These are phyloP conservation scores for Rhingia rostrata DNA, from an alignment of 2,888 invertebrate genomes.

Conservation along the genomic window DNA sequence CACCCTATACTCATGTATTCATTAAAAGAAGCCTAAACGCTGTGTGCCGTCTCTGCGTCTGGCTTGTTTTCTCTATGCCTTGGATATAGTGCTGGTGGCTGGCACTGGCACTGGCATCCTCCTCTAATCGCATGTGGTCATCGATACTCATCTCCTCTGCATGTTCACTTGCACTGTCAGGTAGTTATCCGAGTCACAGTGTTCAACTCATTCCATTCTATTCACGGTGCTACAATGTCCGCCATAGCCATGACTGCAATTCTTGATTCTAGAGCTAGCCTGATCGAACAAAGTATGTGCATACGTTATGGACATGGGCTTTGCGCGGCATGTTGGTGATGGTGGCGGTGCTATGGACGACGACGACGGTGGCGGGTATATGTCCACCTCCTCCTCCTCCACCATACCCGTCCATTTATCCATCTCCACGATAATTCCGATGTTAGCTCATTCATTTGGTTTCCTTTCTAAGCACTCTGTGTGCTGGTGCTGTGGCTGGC, in stretches of 20 bases:
- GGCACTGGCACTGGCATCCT: constrained; percentile 68
- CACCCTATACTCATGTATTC: constrained; percentile 53
- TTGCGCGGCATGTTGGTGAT: constrained; percentile 37
- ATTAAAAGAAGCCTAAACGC: constrained; percentile 67
- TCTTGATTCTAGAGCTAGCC: constrained; percentile 70
- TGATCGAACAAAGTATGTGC: constrained; percentile 29
- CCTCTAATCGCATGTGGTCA: constrained; percentile 74
- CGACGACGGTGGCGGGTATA: constrained; percentile 18
- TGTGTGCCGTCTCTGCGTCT: constrained; percentile 72
- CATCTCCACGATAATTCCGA: constrained; percentile 65
- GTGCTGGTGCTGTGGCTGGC: not conserved
- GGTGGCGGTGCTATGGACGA: not conserved
- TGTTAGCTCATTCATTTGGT: constrained; percentile 75
- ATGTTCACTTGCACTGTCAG: constrained; percentile 73
- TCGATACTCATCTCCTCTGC: constrained; percentile 73
- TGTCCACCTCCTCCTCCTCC: constrained; percentile 33
- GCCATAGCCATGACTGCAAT: constrained; percentile 72
- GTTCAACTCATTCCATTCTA: constrained; percentile 73
- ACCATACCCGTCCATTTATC: constrained; percentile 30
- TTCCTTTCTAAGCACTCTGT: constrained; percentile 70
- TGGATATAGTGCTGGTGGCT: constrained; percentile 38
- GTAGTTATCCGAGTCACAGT: constrained; percentile 74
- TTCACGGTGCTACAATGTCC: constrained; percentile 70
- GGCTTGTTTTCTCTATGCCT: constrained; percentile 51
- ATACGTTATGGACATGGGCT: constrained; percentile 67